Conservation (phyloP, 2,888 invertebrate species). For the Nomada ruficornis region DNA sequence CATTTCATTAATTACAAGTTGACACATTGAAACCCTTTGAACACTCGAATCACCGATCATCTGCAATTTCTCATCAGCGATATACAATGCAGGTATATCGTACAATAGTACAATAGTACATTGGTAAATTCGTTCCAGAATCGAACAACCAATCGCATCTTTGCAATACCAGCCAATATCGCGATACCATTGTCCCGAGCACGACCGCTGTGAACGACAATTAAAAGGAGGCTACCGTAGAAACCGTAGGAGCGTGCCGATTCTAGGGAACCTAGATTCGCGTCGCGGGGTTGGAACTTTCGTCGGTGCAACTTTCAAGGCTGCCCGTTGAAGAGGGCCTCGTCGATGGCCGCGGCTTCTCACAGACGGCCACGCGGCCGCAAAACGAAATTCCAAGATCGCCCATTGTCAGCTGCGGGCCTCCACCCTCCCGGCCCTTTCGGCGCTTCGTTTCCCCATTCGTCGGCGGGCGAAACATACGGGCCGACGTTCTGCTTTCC, state of each 20-base stretch:
- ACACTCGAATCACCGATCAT: no score
- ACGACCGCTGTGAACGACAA: neutral
- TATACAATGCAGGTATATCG: no score
- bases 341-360: constrained; percentile 1
- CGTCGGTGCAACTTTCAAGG: constrained; percentile 11
- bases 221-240: constrained; percentile 8
- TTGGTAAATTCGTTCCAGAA: no score
- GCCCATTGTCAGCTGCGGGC: neutral
- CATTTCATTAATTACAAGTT: no score
- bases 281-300: neutral
- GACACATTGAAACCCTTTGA: no score
- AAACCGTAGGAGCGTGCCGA: neutral
- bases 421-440: neutral
- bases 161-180: no score
- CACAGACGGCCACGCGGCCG: neutral
- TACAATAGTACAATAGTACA: no score
- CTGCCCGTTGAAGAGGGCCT: constrained; percentile 2
- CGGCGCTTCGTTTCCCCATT: neutral
- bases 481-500: constrained; percentile 46
- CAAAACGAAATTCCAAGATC: constrained; percentile 24
- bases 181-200: no score
- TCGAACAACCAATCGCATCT: no score
- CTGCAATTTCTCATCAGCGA: no score
- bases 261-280: constrained; percentile 32
- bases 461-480: neutral